Evolutionary conservation across 2,888 invertebrate species (phyloP).

Genomic region (Caenorhabditis plicata): DNA sequence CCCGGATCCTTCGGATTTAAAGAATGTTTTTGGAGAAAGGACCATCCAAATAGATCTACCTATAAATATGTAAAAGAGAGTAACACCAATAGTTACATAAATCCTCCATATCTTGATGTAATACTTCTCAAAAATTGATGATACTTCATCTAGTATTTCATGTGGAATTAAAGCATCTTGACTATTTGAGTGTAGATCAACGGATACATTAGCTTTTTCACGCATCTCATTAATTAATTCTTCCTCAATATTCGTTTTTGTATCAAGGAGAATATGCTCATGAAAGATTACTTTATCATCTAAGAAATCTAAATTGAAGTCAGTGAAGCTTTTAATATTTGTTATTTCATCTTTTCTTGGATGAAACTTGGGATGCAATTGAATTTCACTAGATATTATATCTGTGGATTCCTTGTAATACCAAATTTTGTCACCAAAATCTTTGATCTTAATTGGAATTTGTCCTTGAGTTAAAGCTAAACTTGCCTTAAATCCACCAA

Average conservation of each 20-base stretch:
- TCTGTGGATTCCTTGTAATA: conserved; percentile 14
- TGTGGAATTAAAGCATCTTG: conserved; percentile 40
- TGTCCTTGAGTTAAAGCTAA: conserved; percentile 37
- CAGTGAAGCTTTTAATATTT: conserved; percentile 21
- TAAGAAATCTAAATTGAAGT: conserved; percentile 25
- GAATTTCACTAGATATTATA: conserved; percentile 14
- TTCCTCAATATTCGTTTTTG: conserved; percentile 32
- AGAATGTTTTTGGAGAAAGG: conserved; percentile 13
- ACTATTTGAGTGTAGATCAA: conserved; percentile 29
- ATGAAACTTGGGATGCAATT: conserved; percentile 8
- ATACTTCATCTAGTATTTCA: conserved; percentile 37
- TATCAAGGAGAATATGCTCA: conserved; percentile 27
- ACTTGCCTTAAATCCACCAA: conserved; percentile 16
- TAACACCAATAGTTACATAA: conserved; percentile 38
- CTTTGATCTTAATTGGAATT: conserved; percentile 32
- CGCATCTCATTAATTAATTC: conserved; percentile 31
- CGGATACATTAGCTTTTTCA: conserved; percentile 31
- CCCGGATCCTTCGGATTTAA: no score
- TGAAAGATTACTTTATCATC: conserved; percentile 32
- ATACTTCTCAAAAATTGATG: conserved; percentile 19
- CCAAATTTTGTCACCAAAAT: conserved; percentile 30
- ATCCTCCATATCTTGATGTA: conserved; percentile 34
- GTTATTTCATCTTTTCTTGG: conserved; percentile 18
- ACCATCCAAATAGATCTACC: conserved; percentile 32
- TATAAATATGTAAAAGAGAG: conserved; percentile 31